Conservation (phyloP, 2,888 invertebrate species). For the Sussaba pulchella region DNA sequence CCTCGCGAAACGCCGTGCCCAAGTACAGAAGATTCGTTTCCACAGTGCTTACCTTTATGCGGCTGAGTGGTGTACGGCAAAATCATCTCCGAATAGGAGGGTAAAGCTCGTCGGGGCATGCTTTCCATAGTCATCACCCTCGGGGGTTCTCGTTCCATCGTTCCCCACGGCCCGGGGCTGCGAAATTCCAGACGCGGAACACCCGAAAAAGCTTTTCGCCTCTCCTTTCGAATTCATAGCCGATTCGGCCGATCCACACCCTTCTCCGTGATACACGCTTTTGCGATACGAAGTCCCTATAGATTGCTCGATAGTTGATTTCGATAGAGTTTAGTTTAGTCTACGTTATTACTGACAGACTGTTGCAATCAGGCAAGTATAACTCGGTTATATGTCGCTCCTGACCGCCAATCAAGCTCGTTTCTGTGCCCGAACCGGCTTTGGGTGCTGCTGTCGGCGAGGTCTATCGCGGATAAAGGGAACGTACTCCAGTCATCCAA, state of each 20-base stretch:
- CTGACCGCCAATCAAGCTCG: conserved; percentile 75
- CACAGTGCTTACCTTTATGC: conserved; percentile 16
- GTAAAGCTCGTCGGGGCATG: conserved; percentile 21
- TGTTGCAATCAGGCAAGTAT: conserved; percentile 76
- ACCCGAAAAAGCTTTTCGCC: conserved; percentile 47
- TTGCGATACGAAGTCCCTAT: conserved; percentile 3
- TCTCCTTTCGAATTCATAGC: conserved; percentile 44
- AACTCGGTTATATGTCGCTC: conserved; percentile 75
- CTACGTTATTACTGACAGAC: conserved; percentile 72
- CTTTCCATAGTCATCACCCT: conserved; percentile 20
- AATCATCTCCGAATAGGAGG: conserved; percentile 22
- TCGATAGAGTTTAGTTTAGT: conserved; percentile 49
- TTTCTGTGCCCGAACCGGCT: conserved; percentile 38
- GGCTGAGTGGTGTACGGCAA: conserved; percentile 12
- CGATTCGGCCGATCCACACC: conserved; percentile 22
- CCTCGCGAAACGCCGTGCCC: conserved; percentile 70
- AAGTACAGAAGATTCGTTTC: conserved; percentile 43
- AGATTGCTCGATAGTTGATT: conserved; percentile 49
- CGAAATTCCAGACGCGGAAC: conserved; percentile 76
- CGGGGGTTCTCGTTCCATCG: conserved; percentile 35
- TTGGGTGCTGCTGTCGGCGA: not conserved
- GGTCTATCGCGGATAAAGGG: conserved; percentile 17
- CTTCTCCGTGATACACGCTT: not conserved
- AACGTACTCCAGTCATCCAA: not conserved
- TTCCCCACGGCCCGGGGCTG: conserved; percentile 53